These are phyloP conservation scores for Turritopsis dohrnii DNA, from an alignment of 30 jellyfish, hydroid and myxozoan species.

Conservation along the genomic window DNA sequence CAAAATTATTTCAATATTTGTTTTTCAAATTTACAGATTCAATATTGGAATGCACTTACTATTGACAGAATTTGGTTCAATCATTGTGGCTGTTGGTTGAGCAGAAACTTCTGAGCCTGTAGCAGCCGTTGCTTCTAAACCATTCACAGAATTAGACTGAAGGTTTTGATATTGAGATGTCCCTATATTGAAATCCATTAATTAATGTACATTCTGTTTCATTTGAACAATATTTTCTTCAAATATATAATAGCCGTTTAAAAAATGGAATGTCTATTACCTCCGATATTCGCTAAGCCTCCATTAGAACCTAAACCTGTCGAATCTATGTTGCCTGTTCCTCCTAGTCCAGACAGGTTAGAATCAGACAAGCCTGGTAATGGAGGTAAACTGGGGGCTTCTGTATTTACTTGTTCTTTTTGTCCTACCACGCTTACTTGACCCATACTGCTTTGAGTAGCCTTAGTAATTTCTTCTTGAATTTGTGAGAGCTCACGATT, in stretches of 20 bases:
- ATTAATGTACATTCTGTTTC: not conserved
- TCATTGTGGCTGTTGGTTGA: not conserved
- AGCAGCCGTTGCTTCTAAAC: not conserved
- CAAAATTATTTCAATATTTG: not conserved
- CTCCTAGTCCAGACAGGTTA: constrained; percentile 8
- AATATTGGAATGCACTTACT: not conserved
- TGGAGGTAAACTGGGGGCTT: constrained; percentile 19
- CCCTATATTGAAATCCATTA: not conserved
- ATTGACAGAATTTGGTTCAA: not conserved
- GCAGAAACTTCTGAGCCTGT: not conserved
- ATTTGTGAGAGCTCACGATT: constrained; percentile 89
- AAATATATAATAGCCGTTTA: not conserved
- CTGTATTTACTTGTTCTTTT: constrained; percentile 47
- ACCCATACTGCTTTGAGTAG: constrained; percentile 96
- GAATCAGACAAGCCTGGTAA: constrained; percentile 26
- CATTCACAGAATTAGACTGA: not conserved
- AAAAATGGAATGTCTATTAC: not conserved
- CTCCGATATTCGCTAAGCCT: constrained; percentile 20
- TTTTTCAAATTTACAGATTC: not conserved
- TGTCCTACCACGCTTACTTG: constrained; percentile 97
- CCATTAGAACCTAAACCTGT: constrained; percentile 22
- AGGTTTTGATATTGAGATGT: not conserved
- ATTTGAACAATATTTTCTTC: not conserved
- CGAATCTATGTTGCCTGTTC: constrained; percentile 6
- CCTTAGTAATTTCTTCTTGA: constrained; percentile 92